phyloP scores from a whole-genome alignment of 2,888 invertebrate species.

The Loripinus fragilis region DNA sequence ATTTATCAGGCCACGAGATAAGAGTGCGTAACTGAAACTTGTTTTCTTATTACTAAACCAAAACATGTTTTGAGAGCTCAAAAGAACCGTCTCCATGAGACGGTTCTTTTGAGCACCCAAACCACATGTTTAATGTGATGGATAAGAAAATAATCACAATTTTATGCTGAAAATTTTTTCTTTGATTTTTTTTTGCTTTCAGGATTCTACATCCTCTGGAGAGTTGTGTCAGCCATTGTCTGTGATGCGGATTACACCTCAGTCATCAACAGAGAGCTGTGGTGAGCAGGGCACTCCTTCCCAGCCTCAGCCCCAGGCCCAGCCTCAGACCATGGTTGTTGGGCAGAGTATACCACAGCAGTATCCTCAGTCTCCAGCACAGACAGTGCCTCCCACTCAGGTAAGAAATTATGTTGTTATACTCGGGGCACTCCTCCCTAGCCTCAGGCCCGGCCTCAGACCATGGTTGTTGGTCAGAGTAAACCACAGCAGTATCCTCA shows the following conservation, averaged over 20 bases:
- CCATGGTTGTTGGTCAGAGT: constrained; percentile 40
- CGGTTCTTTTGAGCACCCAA: too few species aligned
- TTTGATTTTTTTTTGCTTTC: neutral
- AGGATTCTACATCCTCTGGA: constrained; percentile 53
- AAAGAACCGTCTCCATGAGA: too few species aligned
- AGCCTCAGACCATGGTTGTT: constrained; percentile 48
- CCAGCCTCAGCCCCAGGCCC: constrained; percentile 36
- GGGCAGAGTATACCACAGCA: constrained; percentile 40
- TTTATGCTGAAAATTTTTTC: too few species aligned
- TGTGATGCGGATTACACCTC: constrained; percentile 62
- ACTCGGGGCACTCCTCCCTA: constrained; percentile 33
- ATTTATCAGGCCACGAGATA: too few species aligned
- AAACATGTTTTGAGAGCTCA: too few species aligned
- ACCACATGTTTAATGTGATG: too few species aligned
- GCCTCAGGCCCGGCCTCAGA: constrained; percentile 40
- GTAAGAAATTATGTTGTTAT: constrained; percentile 31
- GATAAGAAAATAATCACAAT: too few species aligned
- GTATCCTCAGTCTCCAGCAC: constrained; percentile 33
- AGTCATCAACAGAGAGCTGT: constrained; percentile 60
- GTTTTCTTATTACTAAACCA: too few species aligned
- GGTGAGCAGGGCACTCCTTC: constrained; percentile 45
- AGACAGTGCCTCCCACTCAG: constrained; percentile 33
- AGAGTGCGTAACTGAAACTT: too few species aligned
- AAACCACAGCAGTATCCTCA: constrained; percentile 31
- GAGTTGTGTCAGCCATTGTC: constrained; percentile 65